Evolutionary conservation across 2,888 invertebrate species (phyloP), one percentile per base, ranked within the genome.

Genomic region (Drosophila putrida): DNA sequence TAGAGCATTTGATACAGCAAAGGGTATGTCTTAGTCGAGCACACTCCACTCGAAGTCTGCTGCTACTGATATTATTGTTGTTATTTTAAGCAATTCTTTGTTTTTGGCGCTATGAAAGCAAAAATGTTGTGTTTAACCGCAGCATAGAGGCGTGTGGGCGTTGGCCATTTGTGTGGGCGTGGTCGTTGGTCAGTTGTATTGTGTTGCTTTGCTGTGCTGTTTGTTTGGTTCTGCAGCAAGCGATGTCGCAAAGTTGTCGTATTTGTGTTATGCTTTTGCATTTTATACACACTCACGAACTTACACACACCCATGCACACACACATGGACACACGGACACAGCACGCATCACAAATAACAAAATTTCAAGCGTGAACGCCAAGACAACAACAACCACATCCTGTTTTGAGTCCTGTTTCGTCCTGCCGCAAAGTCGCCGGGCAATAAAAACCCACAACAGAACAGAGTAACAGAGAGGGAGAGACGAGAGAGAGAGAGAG

Each of bases 391-490:
- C 39, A 66, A 44, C 50, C 61, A 47, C 75, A 72, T 68, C 63
- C 63, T 64, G 75, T 75, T 75, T 67, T 41, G 57, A 75, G 71
- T 75, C 62, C 55, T 66, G 72, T 61, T 63, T 60, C 43, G 50
- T 61, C 46, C 65, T 73, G 57, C 65, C 63, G 57, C 76, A 65
- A 35, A 63, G 68, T 68, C 58, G 69, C 64, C 50, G 78, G 74
- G 85, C 82, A 85, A 86, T 85, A 86, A 86, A 87, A 87, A 71
- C 60, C 67, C 60, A 58, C 75, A 72, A 74, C 75, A 72, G 57
- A 75, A 75, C 71, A 20, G 20, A 20, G 20, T 20, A 1, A 57
- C 55, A 71, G 31, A 47, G 39, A 41, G 39, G 54, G 44, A 33
- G 2, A 20, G 33, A 33, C 35, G 44, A 58, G 44, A 33, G 1